Conservation (phyloP, 2,113 vertebrate genomes). For the Desmodus rotundus region DNA sequence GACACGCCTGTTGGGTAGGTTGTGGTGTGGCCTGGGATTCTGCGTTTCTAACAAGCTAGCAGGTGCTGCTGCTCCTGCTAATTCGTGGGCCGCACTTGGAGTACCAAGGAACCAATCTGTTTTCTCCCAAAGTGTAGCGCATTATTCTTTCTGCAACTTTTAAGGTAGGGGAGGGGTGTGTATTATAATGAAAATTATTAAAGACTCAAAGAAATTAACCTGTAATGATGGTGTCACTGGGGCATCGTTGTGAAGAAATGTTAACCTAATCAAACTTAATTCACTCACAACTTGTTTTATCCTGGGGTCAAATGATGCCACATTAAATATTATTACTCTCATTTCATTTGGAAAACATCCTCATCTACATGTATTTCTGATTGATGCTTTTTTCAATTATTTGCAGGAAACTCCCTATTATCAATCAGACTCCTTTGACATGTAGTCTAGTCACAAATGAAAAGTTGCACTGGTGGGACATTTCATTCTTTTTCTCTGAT, state of each 20-base stretch:
- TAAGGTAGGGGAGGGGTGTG: background rate
- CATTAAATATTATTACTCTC: background rate
- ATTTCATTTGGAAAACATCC: background rate
- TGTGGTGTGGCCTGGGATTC: background rate
- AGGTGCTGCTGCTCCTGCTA: background rate
- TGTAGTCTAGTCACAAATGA: background rate
- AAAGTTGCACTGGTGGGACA: background rate
- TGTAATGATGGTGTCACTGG: background rate
- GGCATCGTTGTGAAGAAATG: background rate
- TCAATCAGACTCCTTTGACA: background rate
- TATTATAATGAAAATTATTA: background rate
- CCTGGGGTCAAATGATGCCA: background rate
- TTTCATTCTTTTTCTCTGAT: background rate
- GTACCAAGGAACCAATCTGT: background rate
- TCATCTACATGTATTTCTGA: background rate
- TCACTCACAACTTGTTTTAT: constrained; percentile 23
- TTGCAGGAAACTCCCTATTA: background rate
- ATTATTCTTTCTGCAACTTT: background rate
- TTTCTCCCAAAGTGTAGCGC: background rate
- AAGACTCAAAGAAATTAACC: constrained; percentile 1
- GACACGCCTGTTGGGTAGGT: background rate
- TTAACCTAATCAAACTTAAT: background rate
- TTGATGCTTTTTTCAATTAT: background rate
- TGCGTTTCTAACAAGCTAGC: background rate
- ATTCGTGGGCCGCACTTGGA: background rate